phyloP scores from a whole-genome alignment of 2,888 invertebrate species.

The Drosophila birchii region DNA sequence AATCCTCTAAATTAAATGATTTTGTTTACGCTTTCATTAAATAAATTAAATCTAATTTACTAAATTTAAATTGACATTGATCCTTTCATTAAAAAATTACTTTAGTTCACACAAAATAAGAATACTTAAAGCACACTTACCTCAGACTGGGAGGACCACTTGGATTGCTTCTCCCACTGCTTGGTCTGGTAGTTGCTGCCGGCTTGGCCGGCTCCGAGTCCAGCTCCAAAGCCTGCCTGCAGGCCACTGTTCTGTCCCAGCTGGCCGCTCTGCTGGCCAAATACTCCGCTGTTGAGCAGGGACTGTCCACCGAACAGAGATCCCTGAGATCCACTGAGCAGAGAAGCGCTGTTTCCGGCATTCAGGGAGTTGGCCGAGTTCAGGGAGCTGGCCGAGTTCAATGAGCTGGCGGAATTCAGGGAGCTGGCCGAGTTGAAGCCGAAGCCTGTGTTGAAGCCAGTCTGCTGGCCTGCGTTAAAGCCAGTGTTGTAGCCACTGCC shows the following conservation, averaged over 20 bases:
- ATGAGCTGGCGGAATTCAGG: slow-evolving; percentile 57
- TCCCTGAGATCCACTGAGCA: slow-evolving; percentile 56
- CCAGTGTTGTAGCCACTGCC: slow-evolving; percentile 43
- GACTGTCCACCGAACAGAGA: slow-evolving; percentile 44
- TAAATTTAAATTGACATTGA: no score
- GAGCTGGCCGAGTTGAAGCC: slow-evolving; percentile 40
- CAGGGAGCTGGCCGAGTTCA: slow-evolving; percentile 52
- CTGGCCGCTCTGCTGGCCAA: slow-evolving; percentile 51
- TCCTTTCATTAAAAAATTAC: no score
- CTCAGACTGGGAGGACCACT: slow-evolving; percentile 84
- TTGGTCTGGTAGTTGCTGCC: slow-evolving; percentile 77
- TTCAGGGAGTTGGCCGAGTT: slow-evolving; percentile 54
- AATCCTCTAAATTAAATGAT: not conserved
- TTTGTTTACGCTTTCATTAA: not conserved
- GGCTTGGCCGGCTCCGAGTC: slow-evolving; percentile 37
- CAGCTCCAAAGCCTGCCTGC: slow-evolving; percentile 55
- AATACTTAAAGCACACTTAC: slow-evolving; percentile 54
- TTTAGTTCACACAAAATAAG: not conserved
- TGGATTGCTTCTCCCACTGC: slow-evolving; percentile 84
- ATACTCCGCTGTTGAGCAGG: slow-evolving; percentile 37
- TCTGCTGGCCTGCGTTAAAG: not conserved
- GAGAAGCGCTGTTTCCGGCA: slow-evolving; percentile 33
- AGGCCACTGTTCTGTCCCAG: slow-evolving; percentile 55
- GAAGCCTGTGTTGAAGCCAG: slow-evolving; percentile 49
- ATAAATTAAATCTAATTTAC: not conserved